A percentile compares a stretch with the other conserved stretches of the same genome.
These are phyloP conservation scores for Porites lutea DNA, from an alignment of 64 coral and sea anemone genomes.

Conservation along the genomic window DNA sequence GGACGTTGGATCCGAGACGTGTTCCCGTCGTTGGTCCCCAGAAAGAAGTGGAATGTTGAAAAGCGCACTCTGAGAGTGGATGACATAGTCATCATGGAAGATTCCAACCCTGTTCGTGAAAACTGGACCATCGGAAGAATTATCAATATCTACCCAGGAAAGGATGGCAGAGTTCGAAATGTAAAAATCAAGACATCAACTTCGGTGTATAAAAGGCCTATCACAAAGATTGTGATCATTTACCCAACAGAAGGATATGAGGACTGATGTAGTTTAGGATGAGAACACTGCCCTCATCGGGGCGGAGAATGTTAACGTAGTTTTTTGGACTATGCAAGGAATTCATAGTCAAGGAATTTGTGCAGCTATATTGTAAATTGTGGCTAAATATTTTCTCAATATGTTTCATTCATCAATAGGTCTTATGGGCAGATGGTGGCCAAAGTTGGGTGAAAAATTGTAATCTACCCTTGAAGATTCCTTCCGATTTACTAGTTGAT, in stretches of 20 bases:
- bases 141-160: conserved; percentile 38
- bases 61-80: conserved; percentile 24
- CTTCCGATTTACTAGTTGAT: too few species aligned
- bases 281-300: conserved; percentile 21
- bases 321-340: too few species aligned
- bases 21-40: conserved; percentile 46
- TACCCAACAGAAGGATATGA: conserved; percentile 25
- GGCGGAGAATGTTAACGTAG: too few species aligned
- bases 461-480: too few species aligned
- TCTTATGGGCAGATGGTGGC: too few species aligned
- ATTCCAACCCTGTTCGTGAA: conserved; percentile 52
- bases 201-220: conserved; percentile 24
- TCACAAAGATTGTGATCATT: conserved; percentile 27
- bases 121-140: conserved; percentile 61
- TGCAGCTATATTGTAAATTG: too few species aligned
- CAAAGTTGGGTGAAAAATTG: too few species aligned
- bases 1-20: conserved; percentile 11
- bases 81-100: conserved; percentile 48
- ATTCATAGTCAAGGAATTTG: too few species aligned
- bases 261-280: conserved; percentile 24
- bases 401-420: too few species aligned
- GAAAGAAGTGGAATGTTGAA: conserved; percentile 46
- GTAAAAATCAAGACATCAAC: conserved; percentile 32
- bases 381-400: too few species aligned
- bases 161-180: conserved; percentile 38